Base-by-base conservation (phyloP, 1,140 invertebrate genomes). In the Colletes gigas region DNA sequence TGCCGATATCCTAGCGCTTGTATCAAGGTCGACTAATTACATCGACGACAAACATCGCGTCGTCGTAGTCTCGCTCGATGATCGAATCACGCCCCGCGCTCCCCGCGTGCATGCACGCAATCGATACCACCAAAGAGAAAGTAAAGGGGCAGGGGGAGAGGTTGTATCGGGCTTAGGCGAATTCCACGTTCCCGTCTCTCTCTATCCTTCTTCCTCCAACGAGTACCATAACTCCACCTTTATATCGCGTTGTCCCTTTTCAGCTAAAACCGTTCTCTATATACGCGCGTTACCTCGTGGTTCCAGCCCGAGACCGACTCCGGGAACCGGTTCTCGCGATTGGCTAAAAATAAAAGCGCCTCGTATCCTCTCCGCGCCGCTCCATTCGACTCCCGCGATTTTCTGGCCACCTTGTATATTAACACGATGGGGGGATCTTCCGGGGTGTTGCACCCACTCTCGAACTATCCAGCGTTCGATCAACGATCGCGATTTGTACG, bases 271-370 rank as follows among this genome's bases (percentile, higher is more conserved):
- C 83, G 72, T 85, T 77, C 41, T 67, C 82, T 52, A 68, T 81
- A 83, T 83, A 78, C 85, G 81, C 85, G 76, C 67, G 62, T 85
- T 66, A 80, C 78, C 79, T 65, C 80, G 80, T 83, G 81, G 77
- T 72, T 79, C 72, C 41, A 52, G 15, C 54, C 41, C 21, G 41
- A 39, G 17, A 63, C 62, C 63, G 60, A 73, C 84, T 84, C 62
- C 62, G 78, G 84, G 44, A 90, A 92, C 91, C 91, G 90, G 91
- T 92, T 92, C 88, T 90, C 87, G 83, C 79, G 81, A 83, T 47
- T 68, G 57, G 81, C 89, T 89, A 88, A 90, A 90, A 91, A 91
- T 88, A 90, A 78, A 80, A 82, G 77, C 82, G 72, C 73, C 70
- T 81, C 78, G 67, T 30, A 73, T 77, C 78, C 59, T 62, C 62